Evolutionary conservation across 2,888 invertebrate species (phyloP), one percentile per base, ranked within the genome.

Genomic region (Theretra japonica): DNA sequence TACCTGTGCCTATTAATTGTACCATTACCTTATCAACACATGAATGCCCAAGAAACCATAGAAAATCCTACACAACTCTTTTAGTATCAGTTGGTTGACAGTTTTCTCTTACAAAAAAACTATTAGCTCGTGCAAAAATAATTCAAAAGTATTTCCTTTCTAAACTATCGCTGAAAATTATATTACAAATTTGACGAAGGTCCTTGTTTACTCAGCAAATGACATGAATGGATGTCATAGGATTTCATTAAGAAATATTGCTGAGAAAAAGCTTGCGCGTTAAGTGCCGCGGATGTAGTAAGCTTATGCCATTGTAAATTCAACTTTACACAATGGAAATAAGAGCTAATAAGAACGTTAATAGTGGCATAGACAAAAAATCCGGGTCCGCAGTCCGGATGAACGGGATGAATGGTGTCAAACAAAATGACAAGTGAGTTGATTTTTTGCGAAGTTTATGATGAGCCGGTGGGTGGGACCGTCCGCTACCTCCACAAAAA

Each of bases 351-450:
- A 28, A 28, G 28, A 28, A 6, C 19, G 60, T 33, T 21, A 69
- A 4, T 17, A 70, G 41, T 41, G 41, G 41, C 62, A 4, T 73
- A 53, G 62, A 75, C 77, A 85, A 85, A 86, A 85, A 83, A 70
- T 62, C 72, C 30, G 72, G 78, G 77, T 57, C 72, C 73, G 74
- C 77, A 82, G 86, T 85, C 88, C 89, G 88, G 88, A 86, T 89
- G 87, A 87, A 82, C 87, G 86, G 90, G 81, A 90, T 92, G 93
- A 92, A 93, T 93, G 92, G 91, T 93, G 93, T 93, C 93, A 93
- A 90, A 90, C 93, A 93, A 91, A 90, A 90, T 92, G 93, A 93
- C 92, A 89, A 88, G 91, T 86, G 88, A 89, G 85, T 89, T 90
- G 76, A 83, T 88, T 92, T 92, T 93, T 92, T 90, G 90, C 88